These are phyloP conservation scores for Amorpha juglandis DNA, from an alignment of 2,888 invertebrate species.

Conservation along the genomic window DNA sequence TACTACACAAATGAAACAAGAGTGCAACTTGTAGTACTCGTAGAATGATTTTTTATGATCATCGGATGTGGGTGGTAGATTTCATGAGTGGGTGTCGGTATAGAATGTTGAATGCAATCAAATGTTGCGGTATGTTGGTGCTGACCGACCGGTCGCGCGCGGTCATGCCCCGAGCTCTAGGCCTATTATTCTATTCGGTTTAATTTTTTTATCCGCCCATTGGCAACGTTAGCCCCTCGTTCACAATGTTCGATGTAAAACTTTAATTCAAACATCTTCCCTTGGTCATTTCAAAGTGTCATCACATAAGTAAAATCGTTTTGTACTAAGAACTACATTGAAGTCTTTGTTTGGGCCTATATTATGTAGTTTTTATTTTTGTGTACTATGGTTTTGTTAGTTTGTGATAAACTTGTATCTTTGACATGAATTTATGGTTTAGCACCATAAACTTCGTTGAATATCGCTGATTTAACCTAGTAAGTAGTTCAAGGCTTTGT, in stretches of 20 bases:
- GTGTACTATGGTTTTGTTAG: not conserved
- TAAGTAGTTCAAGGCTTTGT: conserved; percentile 20
- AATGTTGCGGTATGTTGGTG: conserved; percentile 44
- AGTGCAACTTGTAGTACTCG: conserved; percentile 40
- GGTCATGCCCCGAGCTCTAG: conserved; percentile 30
- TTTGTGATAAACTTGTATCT: not conserved
- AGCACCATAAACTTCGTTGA: not conserved
- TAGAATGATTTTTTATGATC: conserved; percentile 52
- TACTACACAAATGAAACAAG: conserved; percentile 41
- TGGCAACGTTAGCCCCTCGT: not conserved
- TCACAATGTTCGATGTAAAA: not conserved
- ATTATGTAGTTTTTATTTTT: not conserved
- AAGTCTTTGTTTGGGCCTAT: not conserved
- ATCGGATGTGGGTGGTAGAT: conserved; percentile 64
- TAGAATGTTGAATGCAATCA: conserved; percentile 64
- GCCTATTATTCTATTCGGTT: conserved; percentile 22
- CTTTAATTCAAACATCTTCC: not conserved
- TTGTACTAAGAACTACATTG: no score
- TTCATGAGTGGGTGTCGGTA: conserved; percentile 61
- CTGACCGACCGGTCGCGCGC: conserved; percentile 43
- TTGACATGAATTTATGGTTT: conserved; percentile 5
- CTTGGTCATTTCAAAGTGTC: not conserved
- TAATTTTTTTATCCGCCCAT: conserved; percentile 21
- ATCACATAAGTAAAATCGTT: no score
- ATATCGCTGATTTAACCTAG: conserved; percentile 17